Conservation (phyloP, 1,140 invertebrate species). For the Drosophila ficusphila region DNA sequence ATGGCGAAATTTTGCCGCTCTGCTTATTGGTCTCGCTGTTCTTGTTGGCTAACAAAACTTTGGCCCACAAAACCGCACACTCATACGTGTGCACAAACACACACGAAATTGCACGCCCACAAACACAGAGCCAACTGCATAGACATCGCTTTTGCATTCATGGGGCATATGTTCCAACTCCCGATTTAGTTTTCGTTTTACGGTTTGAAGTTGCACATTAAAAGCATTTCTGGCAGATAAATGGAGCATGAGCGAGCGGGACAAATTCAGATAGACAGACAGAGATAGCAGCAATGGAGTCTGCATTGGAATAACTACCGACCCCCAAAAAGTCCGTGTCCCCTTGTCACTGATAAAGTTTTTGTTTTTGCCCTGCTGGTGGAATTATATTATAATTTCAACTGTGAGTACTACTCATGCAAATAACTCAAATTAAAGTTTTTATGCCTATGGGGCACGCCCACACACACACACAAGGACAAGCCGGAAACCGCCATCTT, state of each 20-base stretch:
- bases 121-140: conserved; percentile 10
- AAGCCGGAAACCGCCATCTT: conserved; percentile 55
- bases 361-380: conserved; percentile 58
- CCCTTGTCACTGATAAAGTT: conserved; percentile 66
- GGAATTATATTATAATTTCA: conserved; percentile 78
- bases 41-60: conserved; percentile 41
- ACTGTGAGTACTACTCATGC: conserved; percentile 58
- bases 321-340: conserved; percentile 10
- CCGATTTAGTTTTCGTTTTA: conserved; percentile 66
- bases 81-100: not conserved
- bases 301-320: no score
- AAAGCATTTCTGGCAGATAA: conserved; percentile 61
- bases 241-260: conserved; percentile 30
- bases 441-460: conserved; percentile 61
- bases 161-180: conserved; percentile 51
- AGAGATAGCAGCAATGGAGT: not conserved
- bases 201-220: conserved; percentile 62
- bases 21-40: conserved; percentile 29
- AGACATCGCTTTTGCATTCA: conserved; percentile 74
- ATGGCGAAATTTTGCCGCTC: conserved; percentile 25
- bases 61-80: conserved; percentile 27
- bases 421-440: conserved; percentile 80
- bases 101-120: conserved; percentile 1
- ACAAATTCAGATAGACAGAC: not conserved
- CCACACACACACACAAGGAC: conserved; percentile 22